Percentiles rank a stretch among this genome's conserved stretches.
phyloP scores from a whole-genome alignment of 2,888 invertebrate genomes.

The Muschampia staudingeri region DNA sequence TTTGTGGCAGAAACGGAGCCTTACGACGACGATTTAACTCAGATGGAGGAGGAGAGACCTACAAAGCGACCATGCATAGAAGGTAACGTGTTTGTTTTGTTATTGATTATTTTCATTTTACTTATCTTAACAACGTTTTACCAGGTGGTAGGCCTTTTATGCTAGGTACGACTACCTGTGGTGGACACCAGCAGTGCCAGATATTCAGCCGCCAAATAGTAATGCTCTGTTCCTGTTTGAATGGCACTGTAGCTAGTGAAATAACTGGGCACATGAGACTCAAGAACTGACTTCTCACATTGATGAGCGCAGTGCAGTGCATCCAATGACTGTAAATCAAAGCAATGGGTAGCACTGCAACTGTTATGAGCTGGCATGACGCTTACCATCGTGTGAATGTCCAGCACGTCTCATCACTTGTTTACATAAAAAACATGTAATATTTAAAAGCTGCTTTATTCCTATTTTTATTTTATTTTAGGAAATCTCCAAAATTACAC shows the following conservation, averaged over 20 bases:
- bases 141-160: conserved; percentile 27
- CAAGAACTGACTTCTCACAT: too few relatives aligned
- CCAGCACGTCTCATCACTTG: not conserved
- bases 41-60: conserved; percentile 43
- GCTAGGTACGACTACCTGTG: conserved; percentile 20
- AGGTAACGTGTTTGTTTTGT: conserved; percentile 18
- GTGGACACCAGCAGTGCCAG: conserved; percentile 20
- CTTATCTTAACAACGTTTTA: conserved; percentile 23
- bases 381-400: too few relatives aligned
- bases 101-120: conserved; percentile 24
- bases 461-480: conserved; percentile 25
- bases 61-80: conserved; percentile 30
- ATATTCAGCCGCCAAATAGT: conserved; percentile 21
- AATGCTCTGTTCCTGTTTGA: not conserved
- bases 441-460: conserved; percentile 27
- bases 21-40: conserved; percentile 48
- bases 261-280: too few relatives aligned
- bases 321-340: too few relatives aligned
- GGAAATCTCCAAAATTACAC: conserved; percentile 25
- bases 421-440: conserved; percentile 27
- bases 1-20: conserved; percentile 31
- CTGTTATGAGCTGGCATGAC: too few relatives aligned
- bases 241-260: too few relatives aligned
- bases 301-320: too few relatives aligned
- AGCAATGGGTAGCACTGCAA: too few relatives aligned